Base-by-base conservation (phyloP, 1,140 invertebrate species). In the Hyles euphorbiae region DNA sequence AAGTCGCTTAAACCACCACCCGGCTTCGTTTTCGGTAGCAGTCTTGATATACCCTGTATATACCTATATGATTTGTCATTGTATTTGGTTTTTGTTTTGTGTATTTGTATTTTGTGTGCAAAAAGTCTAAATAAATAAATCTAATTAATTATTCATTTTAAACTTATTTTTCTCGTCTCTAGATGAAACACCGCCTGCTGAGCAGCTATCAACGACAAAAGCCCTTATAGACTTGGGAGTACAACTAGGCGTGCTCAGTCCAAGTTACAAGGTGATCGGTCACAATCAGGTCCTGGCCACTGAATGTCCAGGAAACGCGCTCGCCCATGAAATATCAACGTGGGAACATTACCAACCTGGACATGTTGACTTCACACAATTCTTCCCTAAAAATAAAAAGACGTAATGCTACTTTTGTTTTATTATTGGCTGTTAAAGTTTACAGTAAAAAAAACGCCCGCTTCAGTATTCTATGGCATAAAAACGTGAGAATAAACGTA, bases 221-320 rank as follows among this genome's bases (percentile, higher is more conserved):
- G 81, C 88, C 43, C 74, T 95, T 0, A 94, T 95, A 22, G 78
- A 88, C 2, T 78, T 89, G 2, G 94, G 94, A 2, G 87, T 95
- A 0, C 65, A 87, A 8, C 65, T 74, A 3, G 91, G 92, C 0
- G 84, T 90, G 61, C 92, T 95, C 43, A 78, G 83, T 12, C 57
- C 79, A 0, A 72, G 92, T 60, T 95, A 94, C 70, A 93, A 90
- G 47, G 76, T 96, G 33, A 68, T 94, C 8, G 94, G 93, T 0
- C 94, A 95, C 71, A 83, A 91, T n/a, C 94, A 95, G 78, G 88
- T 92, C 0, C 86, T 89, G 67, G 76, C 88, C 1, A 95, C 94
- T 0, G 90, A 93, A 61, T 95, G 94, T 73, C 94, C 95, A 0
- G 95, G 94, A 0, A 86, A 90, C 1, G 76, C 85, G 0, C 79